Conservation (phyloP, 2,113 vertebrate species). For the Myrmecobius fasciatus region DNA sequence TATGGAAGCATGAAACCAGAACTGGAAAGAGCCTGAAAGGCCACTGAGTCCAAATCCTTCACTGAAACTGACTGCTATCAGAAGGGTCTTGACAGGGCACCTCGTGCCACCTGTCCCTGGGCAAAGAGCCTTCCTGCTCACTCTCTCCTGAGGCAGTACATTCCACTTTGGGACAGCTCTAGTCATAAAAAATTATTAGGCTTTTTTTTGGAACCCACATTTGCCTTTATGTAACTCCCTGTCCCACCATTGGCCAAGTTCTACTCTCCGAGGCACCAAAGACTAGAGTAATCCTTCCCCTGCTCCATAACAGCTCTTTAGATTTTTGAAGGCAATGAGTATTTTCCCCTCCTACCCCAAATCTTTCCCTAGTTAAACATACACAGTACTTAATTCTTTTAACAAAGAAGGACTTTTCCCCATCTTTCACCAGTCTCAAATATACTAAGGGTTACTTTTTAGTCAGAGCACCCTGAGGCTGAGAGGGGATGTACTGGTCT, state of each 20-base stretch:
- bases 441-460: neutral
- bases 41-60: neutral
- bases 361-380: neutral
- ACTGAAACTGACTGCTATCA: neutral
- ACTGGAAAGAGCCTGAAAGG: neutral
- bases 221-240: neutral
- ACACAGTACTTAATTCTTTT: neutral
- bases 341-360: neutral
- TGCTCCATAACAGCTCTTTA: neutral
- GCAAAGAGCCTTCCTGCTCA: neutral
- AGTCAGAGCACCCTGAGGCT: neutral
- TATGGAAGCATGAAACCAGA: neutral
- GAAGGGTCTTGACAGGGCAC: neutral
- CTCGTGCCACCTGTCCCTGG: neutral
- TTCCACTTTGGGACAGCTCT: neutral
- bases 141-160: neutral
- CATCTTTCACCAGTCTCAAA: neutral
- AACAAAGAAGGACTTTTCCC: neutral
- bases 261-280: neutral
- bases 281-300: neutral
- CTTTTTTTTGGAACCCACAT: neutral
- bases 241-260: neutral
- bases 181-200: neutral
- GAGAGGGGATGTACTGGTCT: neutral
- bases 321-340: conserved; percentile 7